A percentile compares a stretch with the other conserved stretches of the same genome.
Evolutionary conservation across 2,888 invertebrate genomes (phyloP).

Genomic region (Aphelenchoides bicaudatus): DNA sequence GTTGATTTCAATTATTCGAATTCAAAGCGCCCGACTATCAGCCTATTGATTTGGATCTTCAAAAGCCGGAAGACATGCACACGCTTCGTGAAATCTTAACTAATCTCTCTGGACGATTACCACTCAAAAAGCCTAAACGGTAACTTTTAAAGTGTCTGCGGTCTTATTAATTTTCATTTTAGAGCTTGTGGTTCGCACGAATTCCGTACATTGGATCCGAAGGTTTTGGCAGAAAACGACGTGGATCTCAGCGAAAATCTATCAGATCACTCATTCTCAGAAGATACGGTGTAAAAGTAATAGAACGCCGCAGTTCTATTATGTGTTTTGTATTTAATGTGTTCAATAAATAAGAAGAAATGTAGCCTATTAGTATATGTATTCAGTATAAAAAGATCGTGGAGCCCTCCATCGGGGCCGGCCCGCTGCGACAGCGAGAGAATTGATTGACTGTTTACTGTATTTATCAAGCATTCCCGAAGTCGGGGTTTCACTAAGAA

Average conservation of each 20-base stretch:
- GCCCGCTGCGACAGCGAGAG: no score
- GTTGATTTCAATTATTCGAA: conserved; percentile 19
- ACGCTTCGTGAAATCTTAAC: conserved; percentile 27
- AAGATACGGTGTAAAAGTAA: no score
- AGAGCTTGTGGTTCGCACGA: conserved; percentile 7
- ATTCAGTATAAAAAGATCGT: no score
- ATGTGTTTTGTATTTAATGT: no score
- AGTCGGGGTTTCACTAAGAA: no score
- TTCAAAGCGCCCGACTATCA: conserved; percentile 29
- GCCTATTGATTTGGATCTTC: conserved; percentile 30
- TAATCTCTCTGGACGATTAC: conserved; percentile 24
- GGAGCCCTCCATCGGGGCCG: no score
- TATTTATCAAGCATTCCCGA: no score
- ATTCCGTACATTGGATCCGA: conserved; percentile 7
- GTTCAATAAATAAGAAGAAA: no score
- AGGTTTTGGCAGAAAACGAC: neutral
- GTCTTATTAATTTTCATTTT: conserved; percentile 1
- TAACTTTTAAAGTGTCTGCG: neutral
- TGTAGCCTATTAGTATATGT: no score
- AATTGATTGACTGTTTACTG: no score
- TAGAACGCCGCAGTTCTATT: no score
- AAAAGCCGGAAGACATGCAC: conserved; percentile 25
- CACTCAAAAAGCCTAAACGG: conserved; percentile 8
- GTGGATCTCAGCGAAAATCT: neutral
- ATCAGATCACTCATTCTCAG: neutral